These are phyloP conservation scores for Crossocerus cetratus DNA, from an alignment of 2,888 invertebrate species.

Conservation along the genomic window DNA sequence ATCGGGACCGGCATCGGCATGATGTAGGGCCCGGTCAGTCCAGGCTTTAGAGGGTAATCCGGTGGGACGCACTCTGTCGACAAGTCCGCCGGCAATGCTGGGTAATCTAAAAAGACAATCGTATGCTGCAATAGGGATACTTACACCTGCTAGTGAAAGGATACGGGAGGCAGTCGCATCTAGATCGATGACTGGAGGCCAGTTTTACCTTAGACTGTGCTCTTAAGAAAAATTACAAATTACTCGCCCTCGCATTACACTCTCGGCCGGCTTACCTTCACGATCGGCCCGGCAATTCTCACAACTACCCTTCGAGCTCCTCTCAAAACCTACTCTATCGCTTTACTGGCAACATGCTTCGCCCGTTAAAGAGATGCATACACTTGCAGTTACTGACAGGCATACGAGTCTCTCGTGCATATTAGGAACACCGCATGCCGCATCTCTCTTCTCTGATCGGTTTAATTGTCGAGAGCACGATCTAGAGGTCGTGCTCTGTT, in stretches of 20 bases:
- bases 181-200: too few species aligned
- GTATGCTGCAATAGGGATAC: constrained; percentile 20
- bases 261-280: too few species aligned
- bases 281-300: too few species aligned
- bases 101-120: constrained; percentile 71
- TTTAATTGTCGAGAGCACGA: too few species aligned
- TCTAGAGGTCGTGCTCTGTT: too few species aligned
- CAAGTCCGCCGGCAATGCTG: constrained; percentile 68
- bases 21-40: constrained; percentile 71
- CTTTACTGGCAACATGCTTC: constrained; percentile 36
- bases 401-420: constrained; percentile 37
- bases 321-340: constrained; percentile 19
- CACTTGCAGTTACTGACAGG: constrained; percentile 36
- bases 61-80: constrained; percentile 68
- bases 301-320: too few species aligned
- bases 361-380: constrained; percentile 36
- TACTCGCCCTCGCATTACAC: too few species aligned
- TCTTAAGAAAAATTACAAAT: too few species aligned
- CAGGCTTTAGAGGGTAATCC: constrained; percentile 70
- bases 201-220: too few species aligned
- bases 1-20: constrained; percentile 83
- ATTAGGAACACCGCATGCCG: constrained; percentile 42
- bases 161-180: too few species aligned
- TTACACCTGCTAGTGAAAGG: too few species aligned
- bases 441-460: constrained; percentile 19